phyloP scores from a whole-genome alignment of 2,797 vertebrate genomes.

The Oreortyx pictus region DNA sequence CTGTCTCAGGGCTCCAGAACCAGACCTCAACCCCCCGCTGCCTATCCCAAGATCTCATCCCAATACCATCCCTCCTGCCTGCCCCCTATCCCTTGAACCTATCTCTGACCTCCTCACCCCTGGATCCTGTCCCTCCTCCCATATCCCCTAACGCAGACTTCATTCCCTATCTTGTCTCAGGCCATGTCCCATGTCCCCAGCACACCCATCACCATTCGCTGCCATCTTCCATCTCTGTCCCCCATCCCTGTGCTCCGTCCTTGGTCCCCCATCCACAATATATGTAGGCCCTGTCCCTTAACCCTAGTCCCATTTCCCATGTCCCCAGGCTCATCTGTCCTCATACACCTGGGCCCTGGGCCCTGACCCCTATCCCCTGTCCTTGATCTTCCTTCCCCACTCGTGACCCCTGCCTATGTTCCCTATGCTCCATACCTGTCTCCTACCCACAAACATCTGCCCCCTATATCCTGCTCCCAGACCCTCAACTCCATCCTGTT shows the following conservation, averaged over 20 bases:
- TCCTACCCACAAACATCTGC: too few species aligned
- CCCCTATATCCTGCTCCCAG: too few species aligned
- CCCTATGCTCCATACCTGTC: too few species aligned
- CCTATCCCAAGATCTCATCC: not conserved
- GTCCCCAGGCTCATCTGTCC: not conserved
- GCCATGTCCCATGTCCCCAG: not conserved
- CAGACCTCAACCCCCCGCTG: not conserved
- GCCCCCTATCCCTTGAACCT: not conserved
- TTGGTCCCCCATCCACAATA: too few species aligned
- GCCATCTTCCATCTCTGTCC: too few species aligned
- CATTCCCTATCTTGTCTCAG: rapidly evolving
- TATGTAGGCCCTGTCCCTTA: not conserved
- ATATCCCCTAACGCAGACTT: rapidly evolving
- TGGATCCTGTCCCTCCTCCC: not conserved
- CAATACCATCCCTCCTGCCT: too few species aligned
- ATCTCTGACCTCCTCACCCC: not conserved
- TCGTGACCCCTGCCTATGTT: too few species aligned
- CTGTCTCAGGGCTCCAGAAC: not conserved
- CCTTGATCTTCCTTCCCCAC: too few species aligned
- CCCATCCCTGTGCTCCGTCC: not conserved
- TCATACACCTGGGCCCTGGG: not conserved
- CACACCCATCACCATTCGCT: not conserved
- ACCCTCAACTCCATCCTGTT: not conserved
- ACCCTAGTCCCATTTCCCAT: not conserved
- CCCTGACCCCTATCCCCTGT: not conserved